Percentiles rank a stretch among this genome's conserved stretches.
These are phyloP conservation scores for Seladonia tumulorum DNA, from an alignment of 2,888 invertebrate genomes.

Conservation along the genomic window DNA sequence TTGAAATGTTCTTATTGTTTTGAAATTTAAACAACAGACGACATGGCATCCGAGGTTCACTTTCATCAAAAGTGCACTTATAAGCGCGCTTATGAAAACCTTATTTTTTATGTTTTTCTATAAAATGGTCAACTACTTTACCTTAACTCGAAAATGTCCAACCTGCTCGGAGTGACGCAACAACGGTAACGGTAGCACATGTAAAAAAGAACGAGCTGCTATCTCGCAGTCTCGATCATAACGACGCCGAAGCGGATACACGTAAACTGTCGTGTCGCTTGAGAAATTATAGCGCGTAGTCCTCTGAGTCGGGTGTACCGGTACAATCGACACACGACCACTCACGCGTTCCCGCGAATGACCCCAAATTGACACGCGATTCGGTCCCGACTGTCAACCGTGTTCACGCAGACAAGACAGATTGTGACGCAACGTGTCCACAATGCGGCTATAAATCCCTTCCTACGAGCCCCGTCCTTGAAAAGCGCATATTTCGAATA, in stretches of 20 bases:
- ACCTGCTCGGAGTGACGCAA: not conserved
- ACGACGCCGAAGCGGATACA: slow-evolving; percentile 25
- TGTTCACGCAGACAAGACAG: not conserved
- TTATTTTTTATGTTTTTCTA: no score
- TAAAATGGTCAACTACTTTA: no score
- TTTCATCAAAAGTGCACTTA: no score
- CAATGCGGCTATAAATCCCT: slow-evolving; percentile 12
- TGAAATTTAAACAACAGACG: no score
- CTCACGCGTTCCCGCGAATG: slow-evolving; percentile 2
- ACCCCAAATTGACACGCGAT: slow-evolving; percentile 25
- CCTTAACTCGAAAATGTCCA: not conserved
- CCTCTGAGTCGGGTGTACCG: not conserved
- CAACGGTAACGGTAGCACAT: slow-evolving; percentile 5
- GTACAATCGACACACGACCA: slow-evolving; percentile 17
- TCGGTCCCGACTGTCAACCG: not conserved
- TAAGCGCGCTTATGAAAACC: no score
- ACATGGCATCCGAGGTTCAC: no score
- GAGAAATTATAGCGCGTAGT: slow-evolving; percentile 26
- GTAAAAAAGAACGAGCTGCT: not conserved
- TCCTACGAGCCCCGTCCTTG: slow-evolving; percentile 1
- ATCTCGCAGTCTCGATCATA: not conserved
- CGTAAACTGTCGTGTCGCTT: slow-evolving; percentile 15
- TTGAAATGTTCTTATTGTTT: no score
- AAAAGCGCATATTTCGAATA: not conserved
- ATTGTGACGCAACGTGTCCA: not conserved